Base-by-base conservation (phyloP, 2,113 vertebrate species). In the Clarias macrocephalus region DNA sequence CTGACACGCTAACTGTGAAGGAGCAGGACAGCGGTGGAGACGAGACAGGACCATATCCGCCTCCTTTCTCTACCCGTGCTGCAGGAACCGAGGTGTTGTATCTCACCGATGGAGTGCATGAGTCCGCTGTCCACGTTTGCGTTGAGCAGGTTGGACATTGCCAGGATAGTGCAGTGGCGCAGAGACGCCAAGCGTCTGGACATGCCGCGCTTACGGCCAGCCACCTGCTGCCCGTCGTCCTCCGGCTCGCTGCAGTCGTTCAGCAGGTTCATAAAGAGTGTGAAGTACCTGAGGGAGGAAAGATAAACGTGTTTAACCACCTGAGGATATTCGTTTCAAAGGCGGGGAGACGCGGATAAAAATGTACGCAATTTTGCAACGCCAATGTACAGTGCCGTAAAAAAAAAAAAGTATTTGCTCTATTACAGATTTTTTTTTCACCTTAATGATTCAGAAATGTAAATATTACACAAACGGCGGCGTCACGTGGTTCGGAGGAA, bases 181-280 rank as follows among this genome's bases (percentile, higher is more conserved):
- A 99, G 94, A 0, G 98, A 99, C 0, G 98, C 98, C 80, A 99
- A 92, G 1, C 98, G 93, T 0, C 98, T 96, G 8, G 98, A 99
- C 98, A 99, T 99, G 1, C 98, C 98, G 7, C 97, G 95, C 63
- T 99, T 99, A 33, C 98, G 92, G 48, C 97, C 98, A 0, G 96
- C 97, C 0, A 97, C 95, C 57, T 96, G 96, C 3, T 97, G 94
- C 0, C 96, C 96, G 56, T 99, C 98, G 59, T 99, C 98, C 91
- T 99, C 98, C 16, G 97, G 97, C 93, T 99, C 98, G 65, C 98
- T 99, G 90, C 98, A 99, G 95, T 99, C 98, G 18, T 99, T 99
- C 10, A 99, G 94, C 89, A 99, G 96, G 92, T 99, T 99, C 98
- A 99, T 99, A 90, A 99, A 99, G 63, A 99, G 94, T 0, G 98